Evolutionary conservation across 2,113 vertebrate species (phyloP).

Genomic region (Xenopus tropicalis): DNA sequence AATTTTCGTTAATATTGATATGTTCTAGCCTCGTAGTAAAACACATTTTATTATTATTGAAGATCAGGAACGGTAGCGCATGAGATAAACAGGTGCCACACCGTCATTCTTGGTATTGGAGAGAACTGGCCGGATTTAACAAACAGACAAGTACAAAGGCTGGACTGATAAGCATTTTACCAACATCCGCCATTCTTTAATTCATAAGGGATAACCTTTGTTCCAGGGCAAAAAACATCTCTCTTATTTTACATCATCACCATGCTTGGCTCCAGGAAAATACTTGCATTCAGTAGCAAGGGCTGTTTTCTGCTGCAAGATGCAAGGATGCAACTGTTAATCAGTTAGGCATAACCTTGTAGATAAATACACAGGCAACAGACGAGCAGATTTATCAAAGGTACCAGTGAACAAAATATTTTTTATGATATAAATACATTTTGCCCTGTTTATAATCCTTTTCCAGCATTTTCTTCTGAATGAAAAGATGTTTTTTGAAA

Average conservation of each 20-base stretch:
- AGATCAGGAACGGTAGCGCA: not conserved
- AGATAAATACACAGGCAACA: too few species aligned
- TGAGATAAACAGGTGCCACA: conserved; percentile 13
- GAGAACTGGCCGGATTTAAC: conserved; percentile 30
- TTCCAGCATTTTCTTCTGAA: too few species aligned
- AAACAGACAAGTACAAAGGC: conserved; percentile 31
- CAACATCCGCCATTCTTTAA: conserved; percentile 30
- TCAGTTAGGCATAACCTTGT: too few species aligned
- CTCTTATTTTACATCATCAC: conserved; percentile 9
- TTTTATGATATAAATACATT: too few species aligned
- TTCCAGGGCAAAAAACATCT: conserved; percentile 19
- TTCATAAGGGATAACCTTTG: conserved; percentile 31
- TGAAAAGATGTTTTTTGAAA: too few species aligned
- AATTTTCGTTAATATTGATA: not conserved
- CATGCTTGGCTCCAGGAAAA: not conserved
- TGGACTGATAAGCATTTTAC: conserved; percentile 25
- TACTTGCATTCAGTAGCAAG: not conserved
- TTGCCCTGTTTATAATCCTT: too few species aligned
- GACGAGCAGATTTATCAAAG: too few species aligned
- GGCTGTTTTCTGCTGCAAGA: too few species aligned
- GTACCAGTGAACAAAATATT: too few species aligned
- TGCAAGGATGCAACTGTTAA: too few species aligned
- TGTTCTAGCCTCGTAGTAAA: too few species aligned
- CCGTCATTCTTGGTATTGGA: conserved; percentile 16
- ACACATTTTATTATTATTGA: not conserved